Evolutionary conservation across 2,113 vertebrate genomes (phyloP).

Genomic region (Plestiodon gilberti): DNA sequence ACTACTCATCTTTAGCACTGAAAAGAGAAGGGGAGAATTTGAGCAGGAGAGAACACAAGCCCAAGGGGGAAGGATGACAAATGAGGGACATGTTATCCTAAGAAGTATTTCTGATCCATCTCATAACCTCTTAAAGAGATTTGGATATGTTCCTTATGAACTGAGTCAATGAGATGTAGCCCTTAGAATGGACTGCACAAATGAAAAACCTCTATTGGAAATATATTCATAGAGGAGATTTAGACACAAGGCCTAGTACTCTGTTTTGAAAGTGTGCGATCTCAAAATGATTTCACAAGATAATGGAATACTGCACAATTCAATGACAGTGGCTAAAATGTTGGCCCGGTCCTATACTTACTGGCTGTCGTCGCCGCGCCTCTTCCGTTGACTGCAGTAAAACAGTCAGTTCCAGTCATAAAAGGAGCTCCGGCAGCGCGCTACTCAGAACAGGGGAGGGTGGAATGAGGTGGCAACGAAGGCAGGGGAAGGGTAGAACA

Average conservation of each 20-base stretch:
- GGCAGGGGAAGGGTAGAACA: too few relatives aligned
- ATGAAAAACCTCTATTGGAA: not conserved
- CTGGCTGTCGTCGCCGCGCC: too few relatives aligned
- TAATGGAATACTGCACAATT: not conserved
- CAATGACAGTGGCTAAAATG: not conserved
- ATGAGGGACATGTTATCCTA: not conserved
- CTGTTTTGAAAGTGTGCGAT: not conserved
- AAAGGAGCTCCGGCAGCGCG: too few relatives aligned
- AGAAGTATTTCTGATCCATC: not conserved
- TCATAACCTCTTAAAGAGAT: not conserved
- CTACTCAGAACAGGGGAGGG: too few relatives aligned
- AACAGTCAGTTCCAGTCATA: too few relatives aligned
- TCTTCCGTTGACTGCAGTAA: too few relatives aligned
- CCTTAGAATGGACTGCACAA: not conserved
- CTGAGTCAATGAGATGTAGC: not conserved
- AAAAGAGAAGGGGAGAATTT: not conserved
- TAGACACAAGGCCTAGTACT: not conserved
- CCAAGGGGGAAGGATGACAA: not conserved
- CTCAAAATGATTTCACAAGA: not conserved
- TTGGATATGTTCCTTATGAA: not conserved
- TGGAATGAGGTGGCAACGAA: too few relatives aligned
- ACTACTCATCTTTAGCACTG: not conserved
- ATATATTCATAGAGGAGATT: not conserved
- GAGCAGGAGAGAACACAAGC: too few relatives aligned
- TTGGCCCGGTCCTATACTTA: too few relatives aligned